Base-by-base conservation (phyloP, 2,888 invertebrate species). In the Phasia obesa region DNA sequence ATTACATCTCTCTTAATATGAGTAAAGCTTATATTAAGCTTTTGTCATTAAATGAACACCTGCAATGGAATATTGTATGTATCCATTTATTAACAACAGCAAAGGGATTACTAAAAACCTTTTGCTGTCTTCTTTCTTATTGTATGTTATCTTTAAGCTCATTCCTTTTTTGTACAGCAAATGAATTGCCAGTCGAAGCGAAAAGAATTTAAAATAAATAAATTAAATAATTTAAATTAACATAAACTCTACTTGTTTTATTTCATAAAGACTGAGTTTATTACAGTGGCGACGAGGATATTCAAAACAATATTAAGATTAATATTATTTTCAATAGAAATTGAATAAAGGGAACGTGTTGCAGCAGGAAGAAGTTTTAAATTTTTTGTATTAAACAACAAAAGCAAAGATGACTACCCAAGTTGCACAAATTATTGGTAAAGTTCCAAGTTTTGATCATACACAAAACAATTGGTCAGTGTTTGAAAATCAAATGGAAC, bases 211-310 rank as follows among this genome's bases (percentile, higher is more conserved):
- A n/a, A n/a, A n/a, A n/a, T n/a, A 42, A 42, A 42, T n/a, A 42
- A 42, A 42, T 13, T 4, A 17, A 42, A 42, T 42, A 17, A 42
- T 42, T 42, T n/a, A 42, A 42, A 42, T 11, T 21, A 21, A 19
- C 2, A 21, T 49, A 21, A 21, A 21, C 21, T 21, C 49, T 19
- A 49, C 4, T 13, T 21, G 49, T 49, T 49, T 49, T 21, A 49
- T 13, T 49, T 49, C 1, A 21, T 49, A 49, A 21, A 21, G 21
- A 17, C 49, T 21, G 21, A 75, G 75, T 38, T 38, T 38, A 38
- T 67, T 60, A 76, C 67, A 76, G 76, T 76, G 76, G 76, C 76
- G 76, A 76, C 76, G 76, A 76, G 60, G 73, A 44, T 38, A 38
- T 11, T 38, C 11, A 38, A 11, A 38, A 38, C 31, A 31, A 31